These are phyloP conservation scores for Polydrusus pterygomalis DNA, from an alignment of 2,888 invertebrate species.

Conservation along the genomic window DNA sequence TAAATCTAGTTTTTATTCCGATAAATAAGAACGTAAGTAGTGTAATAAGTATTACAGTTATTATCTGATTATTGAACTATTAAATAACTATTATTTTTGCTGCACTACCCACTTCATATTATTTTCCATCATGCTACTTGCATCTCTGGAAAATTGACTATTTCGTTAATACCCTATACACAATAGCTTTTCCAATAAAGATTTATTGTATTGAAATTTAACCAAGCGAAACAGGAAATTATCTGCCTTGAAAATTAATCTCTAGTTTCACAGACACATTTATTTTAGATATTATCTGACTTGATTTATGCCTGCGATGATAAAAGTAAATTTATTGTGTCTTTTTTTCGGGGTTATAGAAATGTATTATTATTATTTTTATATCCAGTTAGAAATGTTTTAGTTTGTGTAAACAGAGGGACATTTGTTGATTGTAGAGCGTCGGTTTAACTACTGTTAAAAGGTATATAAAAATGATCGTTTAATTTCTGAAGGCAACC, in stretches of 20 bases:
- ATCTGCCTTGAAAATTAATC: conserved; percentile 8
- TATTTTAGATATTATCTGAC: background rate
- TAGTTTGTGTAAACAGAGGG: no score
- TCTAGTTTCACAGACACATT: background rate
- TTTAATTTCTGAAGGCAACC: no score
- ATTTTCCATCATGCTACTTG: background rate
- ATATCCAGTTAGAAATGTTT: no score
- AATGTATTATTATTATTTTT: no score
- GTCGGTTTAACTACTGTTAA: no score
- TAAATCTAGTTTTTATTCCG: no score
- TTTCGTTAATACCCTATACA: background rate
- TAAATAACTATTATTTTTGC: background rate
- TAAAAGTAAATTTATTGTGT: background rate
- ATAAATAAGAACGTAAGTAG: no score
- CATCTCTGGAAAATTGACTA: background rate
- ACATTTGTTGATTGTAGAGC: no score
- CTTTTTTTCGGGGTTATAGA: background rate
- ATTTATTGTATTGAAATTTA: conserved; percentile 3
- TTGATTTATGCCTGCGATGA: background rate
- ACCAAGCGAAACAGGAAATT: conserved; percentile 11
- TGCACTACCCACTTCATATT: background rate
- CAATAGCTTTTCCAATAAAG: conserved; percentile 6
- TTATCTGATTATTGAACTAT: no score
- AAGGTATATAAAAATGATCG: no score
- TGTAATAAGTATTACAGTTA: no score